These are phyloP conservation scores for Clinocottus analis DNA, from an alignment of 2,113 vertebrate genomes.

Conservation along the genomic window DNA sequence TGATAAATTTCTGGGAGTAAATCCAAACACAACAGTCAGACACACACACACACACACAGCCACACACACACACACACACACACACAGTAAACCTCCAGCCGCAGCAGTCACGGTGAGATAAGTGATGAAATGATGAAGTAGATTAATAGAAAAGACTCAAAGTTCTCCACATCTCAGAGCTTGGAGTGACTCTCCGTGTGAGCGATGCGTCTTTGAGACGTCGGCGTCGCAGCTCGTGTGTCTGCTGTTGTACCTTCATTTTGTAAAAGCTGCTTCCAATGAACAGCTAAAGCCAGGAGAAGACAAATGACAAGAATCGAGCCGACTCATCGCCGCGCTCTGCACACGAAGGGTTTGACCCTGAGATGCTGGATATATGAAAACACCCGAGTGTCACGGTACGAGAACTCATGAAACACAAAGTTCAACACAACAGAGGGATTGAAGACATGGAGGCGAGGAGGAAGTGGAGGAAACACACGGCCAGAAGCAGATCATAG, in stretches of 20 bases:
- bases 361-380: neutral
- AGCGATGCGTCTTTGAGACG: too few relatives aligned
- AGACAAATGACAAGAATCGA: neutral
- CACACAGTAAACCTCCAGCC: neutral
- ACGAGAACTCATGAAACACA: constrained; percentile 35
- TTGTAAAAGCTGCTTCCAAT: neutral
- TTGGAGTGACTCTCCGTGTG: too few relatives aligned
- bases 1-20: constrained; percentile 49
- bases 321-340: neutral
- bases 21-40: constrained; percentile 52
- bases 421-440: neutral
- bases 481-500: constrained; percentile 60
- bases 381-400: constrained; percentile 36
- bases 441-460: constrained; percentile 28
- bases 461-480: constrained; percentile 16
- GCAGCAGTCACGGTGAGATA: constrained; percentile 6
- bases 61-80: constrained; percentile 19
- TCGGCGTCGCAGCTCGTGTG: neutral
- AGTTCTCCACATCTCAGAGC: too few relatives aligned
- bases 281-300: neutral
- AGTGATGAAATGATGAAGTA: constrained; percentile 17
- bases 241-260: neutral
- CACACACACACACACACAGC: constrained; percentile 20
- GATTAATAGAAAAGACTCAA: constrained; percentile 2
- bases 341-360: neutral